Evolutionary conservation across 2,888 invertebrate species (phyloP).

Genomic region (Lamellibrachia columna): DNA sequence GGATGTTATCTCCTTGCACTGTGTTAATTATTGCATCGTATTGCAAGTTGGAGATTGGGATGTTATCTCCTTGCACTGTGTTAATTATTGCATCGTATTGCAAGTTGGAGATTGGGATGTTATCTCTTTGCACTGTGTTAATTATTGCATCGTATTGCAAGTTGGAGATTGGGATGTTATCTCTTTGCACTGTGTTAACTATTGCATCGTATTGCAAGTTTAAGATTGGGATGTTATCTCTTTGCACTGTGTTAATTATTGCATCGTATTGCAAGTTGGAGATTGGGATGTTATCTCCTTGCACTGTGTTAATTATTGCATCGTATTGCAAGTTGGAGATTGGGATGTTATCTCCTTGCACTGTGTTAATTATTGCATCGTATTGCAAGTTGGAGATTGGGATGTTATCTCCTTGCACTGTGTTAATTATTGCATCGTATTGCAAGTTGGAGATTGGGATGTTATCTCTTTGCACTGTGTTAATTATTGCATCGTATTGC

Average conservation of each 20-base stretch:
- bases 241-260: background rate
- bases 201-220: background rate
- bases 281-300: background rate
- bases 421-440: background rate
- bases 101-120: background rate
- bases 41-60: background rate
- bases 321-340: background rate
- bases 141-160: background rate
- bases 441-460: background rate
- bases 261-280: background rate
- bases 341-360: background rate
- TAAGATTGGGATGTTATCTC: background rate
- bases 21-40: background rate
- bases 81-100: no score
- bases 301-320: background rate
- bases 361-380: background rate
- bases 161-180: background rate
- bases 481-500: background rate
- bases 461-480: no score
- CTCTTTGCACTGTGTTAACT: background rate
- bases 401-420: no score
- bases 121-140: no score
- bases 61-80: no score
- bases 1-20: background rate
- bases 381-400: background rate